Percentiles rank a stretch among this genome's conserved stretches.
These are phyloP conservation scores for Drosophila gaucha DNA, from an alignment of 2,888 invertebrate genomes.

Conservation along the genomic window DNA sequence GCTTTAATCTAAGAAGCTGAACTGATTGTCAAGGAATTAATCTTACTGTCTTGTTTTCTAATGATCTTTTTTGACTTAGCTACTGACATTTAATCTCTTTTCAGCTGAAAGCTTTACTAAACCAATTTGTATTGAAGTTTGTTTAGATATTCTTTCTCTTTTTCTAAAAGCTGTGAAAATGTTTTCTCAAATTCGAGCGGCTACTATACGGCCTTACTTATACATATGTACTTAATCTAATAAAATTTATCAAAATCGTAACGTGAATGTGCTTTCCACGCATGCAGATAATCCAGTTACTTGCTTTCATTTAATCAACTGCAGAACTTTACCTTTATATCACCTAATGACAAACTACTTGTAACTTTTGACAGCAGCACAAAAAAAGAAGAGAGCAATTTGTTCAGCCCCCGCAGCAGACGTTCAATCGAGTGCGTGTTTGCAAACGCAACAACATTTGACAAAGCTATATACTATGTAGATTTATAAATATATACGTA, in stretches of 20 bases:
- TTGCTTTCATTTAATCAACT: constrained; percentile 18
- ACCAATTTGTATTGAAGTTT: background rate
- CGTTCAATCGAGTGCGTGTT: constrained; percentile 3
- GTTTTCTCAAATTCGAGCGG: background rate
- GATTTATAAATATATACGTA: constrained; percentile 5
- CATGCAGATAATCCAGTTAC: constrained; percentile 16
- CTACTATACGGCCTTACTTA: too few relatives aligned
- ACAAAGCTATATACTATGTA: constrained; percentile 8
- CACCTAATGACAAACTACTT: constrained; percentile 51
- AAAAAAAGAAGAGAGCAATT: background rate
- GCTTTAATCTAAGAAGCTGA: too few relatives aligned
- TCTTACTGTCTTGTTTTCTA: background rate
- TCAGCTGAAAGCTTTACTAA: background rate
- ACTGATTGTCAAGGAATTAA: background rate
- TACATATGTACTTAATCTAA: background rate
- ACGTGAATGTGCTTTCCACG: constrained; percentile 3
- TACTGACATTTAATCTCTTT: background rate
- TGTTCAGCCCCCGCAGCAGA: background rate
- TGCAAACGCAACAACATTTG: constrained; percentile 12
- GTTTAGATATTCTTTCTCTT: background rate
- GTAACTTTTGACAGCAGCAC: constrained; percentile 46
- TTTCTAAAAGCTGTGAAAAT: background rate
- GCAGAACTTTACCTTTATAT: constrained; percentile 17
- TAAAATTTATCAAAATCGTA: constrained; percentile 12
- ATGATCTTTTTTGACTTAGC: background rate